Evolutionary conservation across 2,797 vertebrate genomes (phyloP).

Genomic region (Octomys mimax): DNA sequence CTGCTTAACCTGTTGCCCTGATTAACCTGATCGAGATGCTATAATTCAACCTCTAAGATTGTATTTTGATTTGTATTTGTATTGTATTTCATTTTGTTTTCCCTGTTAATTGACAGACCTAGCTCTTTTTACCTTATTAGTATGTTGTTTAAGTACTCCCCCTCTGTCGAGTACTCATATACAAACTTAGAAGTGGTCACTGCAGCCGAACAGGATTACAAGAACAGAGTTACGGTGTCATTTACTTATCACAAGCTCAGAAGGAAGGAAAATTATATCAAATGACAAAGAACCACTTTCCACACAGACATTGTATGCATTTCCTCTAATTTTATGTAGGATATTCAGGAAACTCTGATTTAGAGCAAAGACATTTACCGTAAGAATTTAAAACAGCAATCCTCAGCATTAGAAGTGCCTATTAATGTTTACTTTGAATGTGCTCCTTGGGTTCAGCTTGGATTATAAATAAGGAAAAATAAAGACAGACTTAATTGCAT

Average conservation of each 20-base stretch:
- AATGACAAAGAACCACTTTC: constrained; percentile 71
- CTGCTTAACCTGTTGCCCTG: not conserved
- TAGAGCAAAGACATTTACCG: constrained; percentile 40
- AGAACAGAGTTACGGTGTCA: not conserved
- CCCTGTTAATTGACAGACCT: not conserved
- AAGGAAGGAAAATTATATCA: constrained; percentile 74
- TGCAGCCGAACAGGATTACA: not conserved
- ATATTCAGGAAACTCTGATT: constrained; percentile 54
- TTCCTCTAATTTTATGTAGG: constrained; percentile 66
- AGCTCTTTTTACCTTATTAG: not conserved
- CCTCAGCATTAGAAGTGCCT: not conserved
- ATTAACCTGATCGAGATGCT: not conserved
- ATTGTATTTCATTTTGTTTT: not conserved
- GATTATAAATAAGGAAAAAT: not conserved
- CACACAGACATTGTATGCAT: constrained; percentile 49
- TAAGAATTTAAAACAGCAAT: constrained; percentile 37
- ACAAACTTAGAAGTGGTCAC: not conserved
- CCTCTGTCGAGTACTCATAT: not conserved
- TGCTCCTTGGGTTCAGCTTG: not conserved
- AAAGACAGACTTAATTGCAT: not conserved
- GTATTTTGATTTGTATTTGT: no score
- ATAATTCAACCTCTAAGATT: not conserved
- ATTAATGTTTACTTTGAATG: not conserved
- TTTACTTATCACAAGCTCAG: constrained; percentile 50
- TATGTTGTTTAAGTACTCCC: not conserved